Conservation (phyloP, 2,888 invertebrate genomes). For the Drosophila picticornis region DNA sequence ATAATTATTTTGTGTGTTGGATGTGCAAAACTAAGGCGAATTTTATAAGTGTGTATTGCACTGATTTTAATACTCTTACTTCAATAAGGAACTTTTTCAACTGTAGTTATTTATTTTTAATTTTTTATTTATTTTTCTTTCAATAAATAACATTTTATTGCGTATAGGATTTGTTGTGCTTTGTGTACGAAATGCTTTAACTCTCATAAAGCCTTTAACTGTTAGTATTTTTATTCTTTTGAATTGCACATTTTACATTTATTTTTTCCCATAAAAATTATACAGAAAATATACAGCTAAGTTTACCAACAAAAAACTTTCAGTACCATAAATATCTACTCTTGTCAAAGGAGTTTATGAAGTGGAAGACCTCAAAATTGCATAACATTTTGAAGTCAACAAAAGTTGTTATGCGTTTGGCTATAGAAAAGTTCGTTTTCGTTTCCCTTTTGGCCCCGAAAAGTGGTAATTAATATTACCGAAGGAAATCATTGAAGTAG, state of each 20-base stretch:
- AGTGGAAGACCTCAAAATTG: constrained; percentile 3
- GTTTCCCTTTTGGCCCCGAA: constrained; percentile 14
- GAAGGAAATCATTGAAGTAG: constrained; percentile 49
- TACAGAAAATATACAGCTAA: not conserved
- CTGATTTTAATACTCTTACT: too few species aligned
- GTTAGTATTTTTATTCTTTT: not conserved
- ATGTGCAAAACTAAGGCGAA: not conserved
- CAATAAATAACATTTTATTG: not conserved
- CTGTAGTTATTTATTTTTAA: not conserved
- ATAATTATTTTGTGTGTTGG: not conserved
- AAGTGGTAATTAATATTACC: constrained; percentile 57
- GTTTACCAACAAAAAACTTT: not conserved
- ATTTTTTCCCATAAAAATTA: not conserved
- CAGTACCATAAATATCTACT: constrained; percentile 2
- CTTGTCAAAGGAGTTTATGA: not conserved
- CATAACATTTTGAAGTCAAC: not conserved
- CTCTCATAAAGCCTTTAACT: not conserved
- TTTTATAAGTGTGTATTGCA: not conserved
- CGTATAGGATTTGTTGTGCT: not conserved
- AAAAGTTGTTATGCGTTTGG: constrained; percentile 15
- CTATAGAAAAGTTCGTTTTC: constrained; percentile 19
- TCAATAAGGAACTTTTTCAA: not conserved
- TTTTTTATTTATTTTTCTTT: not conserved
- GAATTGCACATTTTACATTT: not conserved
- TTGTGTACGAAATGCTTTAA: not conserved